Conservation (phyloP, 2,888 invertebrate genomes). For the Odontocolon sp. region DNA sequence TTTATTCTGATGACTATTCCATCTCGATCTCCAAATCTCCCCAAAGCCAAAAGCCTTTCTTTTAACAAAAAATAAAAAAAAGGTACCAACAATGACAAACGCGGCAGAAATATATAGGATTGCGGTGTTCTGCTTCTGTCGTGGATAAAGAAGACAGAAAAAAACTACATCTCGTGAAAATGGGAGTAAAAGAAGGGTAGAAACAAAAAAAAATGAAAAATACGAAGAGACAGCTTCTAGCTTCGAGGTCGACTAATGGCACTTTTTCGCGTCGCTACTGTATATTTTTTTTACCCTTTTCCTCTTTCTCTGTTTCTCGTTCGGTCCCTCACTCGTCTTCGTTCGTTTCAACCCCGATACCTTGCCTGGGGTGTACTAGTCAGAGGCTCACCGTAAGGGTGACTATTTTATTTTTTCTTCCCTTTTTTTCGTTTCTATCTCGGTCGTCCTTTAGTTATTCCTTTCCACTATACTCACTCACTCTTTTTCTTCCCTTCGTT, state of each 20-base stretch:
- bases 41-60: no score
- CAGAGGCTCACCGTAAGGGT: constrained; percentile 23
- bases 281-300: constrained; percentile 15
- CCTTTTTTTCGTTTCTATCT: not conserved
- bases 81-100: constrained; percentile 4
- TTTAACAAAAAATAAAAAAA: not conserved
- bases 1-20: no score
- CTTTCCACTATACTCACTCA: not conserved
- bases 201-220: constrained; percentile 23
- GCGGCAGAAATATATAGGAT: constrained; percentile 4
- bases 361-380: not conserved
- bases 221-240: constrained; percentile 22
- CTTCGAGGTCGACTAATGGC: constrained; percentile 53
- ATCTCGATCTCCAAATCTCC: no score
- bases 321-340: constrained; percentile 23
- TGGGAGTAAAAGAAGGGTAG: constrained; percentile 5
- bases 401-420: constrained; percentile 25
- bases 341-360: not conserved
- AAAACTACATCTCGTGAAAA: constrained; percentile 23
- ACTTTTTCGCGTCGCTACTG: constrained; percentile 45
- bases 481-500: not conserved
- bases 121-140: constrained; percentile 4
- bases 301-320: constrained; percentile 5
- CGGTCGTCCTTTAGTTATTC: not conserved
- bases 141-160: not conserved